Conservation (phyloP, 30 jellyfish, hydroid and myxozoan genomes). For the Hydra vulgaris region DNA sequence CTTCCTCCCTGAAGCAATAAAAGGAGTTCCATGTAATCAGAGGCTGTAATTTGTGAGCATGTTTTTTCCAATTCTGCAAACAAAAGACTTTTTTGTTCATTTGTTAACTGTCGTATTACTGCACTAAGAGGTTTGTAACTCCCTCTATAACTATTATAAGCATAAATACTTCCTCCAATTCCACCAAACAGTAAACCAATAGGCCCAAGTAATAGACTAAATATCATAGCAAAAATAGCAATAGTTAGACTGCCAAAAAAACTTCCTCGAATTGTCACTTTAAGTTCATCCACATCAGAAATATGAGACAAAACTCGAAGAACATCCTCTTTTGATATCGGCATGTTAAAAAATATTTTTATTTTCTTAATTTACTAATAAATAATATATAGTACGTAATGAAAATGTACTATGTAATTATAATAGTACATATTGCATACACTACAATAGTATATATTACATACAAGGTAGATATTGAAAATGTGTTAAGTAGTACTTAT, state of each 20-base stretch:
- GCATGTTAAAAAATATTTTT: slow-evolving; percentile 15
- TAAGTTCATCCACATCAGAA: slow-evolving; percentile 34
- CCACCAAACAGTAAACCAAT: slow-evolving; percentile 33
- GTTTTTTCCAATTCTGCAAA: slow-evolving; percentile 9
- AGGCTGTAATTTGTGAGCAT: slow-evolving; percentile 23
- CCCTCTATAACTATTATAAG: slow-evolving; percentile 7
- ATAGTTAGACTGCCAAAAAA: slow-evolving; percentile 17
- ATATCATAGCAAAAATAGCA: slow-evolving; percentile 14
- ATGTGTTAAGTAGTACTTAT: too few relatives aligned
- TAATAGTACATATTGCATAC: too few relatives aligned
- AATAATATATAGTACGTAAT: too few relatives aligned
- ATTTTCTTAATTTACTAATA: too few relatives aligned
- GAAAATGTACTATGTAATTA: too few relatives aligned
- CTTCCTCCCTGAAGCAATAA: slow-evolving; percentile 29
- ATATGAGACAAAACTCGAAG: slow-evolving; percentile 23
- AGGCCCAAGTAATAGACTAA: slow-evolving; percentile 29
- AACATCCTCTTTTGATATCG: slow-evolving; percentile 25
- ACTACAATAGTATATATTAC: too few relatives aligned
- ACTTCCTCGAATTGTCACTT: slow-evolving; percentile 31
- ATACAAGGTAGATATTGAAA: too few relatives aligned
- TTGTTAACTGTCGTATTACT: slow-evolving; percentile 12
- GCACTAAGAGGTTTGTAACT: slow-evolving; percentile 22
- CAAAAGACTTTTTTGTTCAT: slow-evolving; percentile 12
- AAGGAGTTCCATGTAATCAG: slow-evolving; percentile 29
- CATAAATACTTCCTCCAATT: slow-evolving; percentile 18